Percentiles rank a stretch among this genome's conserved stretches.
phyloP scores from a whole-genome alignment of 2,797 vertebrate species.

The Lepilemur septentrionalis region DNA sequence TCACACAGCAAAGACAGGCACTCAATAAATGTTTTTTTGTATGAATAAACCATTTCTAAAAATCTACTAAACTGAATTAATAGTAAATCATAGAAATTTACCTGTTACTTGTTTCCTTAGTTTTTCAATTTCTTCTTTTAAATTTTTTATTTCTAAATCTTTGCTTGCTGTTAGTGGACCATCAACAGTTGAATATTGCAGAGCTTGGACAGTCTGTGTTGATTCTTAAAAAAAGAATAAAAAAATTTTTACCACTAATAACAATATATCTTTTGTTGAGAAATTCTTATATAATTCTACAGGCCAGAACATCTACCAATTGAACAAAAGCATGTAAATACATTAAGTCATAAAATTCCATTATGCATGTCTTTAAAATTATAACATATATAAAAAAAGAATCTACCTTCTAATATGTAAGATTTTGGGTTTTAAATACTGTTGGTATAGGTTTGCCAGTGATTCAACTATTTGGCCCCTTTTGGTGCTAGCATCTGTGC shows the following conservation, averaged over 20 bases:
- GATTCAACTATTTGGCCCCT: neutral
- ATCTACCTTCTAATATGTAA: neutral
- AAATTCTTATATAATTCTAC: neutral
- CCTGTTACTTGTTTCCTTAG: conserved; percentile 95
- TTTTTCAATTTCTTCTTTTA: conserved; percentile 96
- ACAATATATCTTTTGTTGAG: neutral
- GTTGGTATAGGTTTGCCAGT: neutral
- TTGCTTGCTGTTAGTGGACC: conserved; percentile 90
- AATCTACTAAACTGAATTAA: conserved; percentile 11
- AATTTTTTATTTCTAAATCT: conserved; percentile 95
- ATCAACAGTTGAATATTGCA: conserved; percentile 92
- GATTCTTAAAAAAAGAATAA: conserved; percentile 87
- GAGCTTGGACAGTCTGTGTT: conserved; percentile 95
- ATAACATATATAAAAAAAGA: neutral
- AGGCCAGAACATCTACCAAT: neutral
- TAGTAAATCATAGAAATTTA: conserved; percentile 77
- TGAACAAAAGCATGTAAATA: neutral
- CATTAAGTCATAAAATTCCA: neutral
- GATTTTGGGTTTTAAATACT: neutral
- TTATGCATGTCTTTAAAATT: neutral
- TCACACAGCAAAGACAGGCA: neutral
- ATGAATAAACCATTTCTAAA: neutral
- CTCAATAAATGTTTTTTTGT: neutral
- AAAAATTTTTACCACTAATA: neutral
- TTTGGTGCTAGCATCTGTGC: neutral